phyloP scores from a whole-genome alignment of 2,888 invertebrate genomes.

The Cephus runcator region DNA sequence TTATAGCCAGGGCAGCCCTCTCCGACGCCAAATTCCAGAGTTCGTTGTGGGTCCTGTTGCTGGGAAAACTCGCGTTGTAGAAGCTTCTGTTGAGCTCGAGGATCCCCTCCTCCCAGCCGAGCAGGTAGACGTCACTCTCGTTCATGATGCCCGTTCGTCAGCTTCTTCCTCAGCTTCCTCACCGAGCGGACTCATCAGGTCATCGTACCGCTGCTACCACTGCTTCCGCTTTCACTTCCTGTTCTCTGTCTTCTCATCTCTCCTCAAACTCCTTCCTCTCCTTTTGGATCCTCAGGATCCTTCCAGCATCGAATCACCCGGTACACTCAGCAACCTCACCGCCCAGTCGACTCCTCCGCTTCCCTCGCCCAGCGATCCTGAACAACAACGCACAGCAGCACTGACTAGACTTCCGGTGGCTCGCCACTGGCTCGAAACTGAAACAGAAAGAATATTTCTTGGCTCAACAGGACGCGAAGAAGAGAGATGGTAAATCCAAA shows the following conservation, averaged over 20 bases:
- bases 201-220: conserved; percentile 25
- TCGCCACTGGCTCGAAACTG: too few species aligned
- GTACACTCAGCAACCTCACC: too few species aligned
- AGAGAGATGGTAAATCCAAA: too few species aligned
- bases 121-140: conserved; percentile 55
- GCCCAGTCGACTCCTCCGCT: too few species aligned
- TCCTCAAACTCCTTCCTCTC: background rate
- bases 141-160: conserved; percentile 41
- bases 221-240: background rate
- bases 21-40: conserved; percentile 72
- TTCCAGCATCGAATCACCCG: too few species aligned
- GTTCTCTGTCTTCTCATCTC: background rate
- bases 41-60: conserved; percentile 44
- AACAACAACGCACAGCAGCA: too few species aligned
- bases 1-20: conserved; percentile 80
- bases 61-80: conserved; percentile 35
- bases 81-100: conserved; percentile 14
- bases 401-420: too few species aligned
- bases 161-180: conserved; percentile 9
- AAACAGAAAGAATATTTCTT: too few species aligned
- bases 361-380: too few species aligned
- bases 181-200: conserved; percentile 32
- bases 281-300: background rate
- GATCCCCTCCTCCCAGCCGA: conserved; percentile 52
- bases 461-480: too few species aligned